Evolutionary conservation across 1,140 invertebrate species (phyloP), one percentile per base, ranked within the genome.

Genomic region (Drosophila trapezifrons): DNA sequence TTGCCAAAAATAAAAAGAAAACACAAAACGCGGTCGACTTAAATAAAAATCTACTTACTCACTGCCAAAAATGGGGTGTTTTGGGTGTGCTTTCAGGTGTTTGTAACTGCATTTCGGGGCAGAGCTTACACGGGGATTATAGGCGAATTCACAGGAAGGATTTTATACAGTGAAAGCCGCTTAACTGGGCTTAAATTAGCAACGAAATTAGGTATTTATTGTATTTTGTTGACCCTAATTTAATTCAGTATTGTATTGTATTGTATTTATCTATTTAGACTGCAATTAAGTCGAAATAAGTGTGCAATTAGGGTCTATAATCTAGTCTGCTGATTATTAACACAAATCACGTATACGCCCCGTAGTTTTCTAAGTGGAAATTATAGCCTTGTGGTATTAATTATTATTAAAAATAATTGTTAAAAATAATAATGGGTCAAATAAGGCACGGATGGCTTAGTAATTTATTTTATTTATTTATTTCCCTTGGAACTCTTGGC

Each of bases 1-100:
- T 64, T 66, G 10, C 17, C n/a, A 18, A 45, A 13, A 20, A 46
- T 20, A 9, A 54, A 51, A 17, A 32, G 37, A 15, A n/a, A 32
- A 22, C 27, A 42, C 18, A 38, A 18, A 73, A 42, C 17, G 12
- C 25, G 18, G 20, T 45, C 25, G 17, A 57, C 35, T 37, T 46
- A 64, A 64, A 75, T 80, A 43, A 72, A 76, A 72, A 58, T 66
- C 54, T n/a, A 76, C 63, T 52, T 47, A 76, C 49, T 40, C 58
- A 43, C 42, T 20, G 47, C 22, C 59, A 49, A 59, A 37, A 35
- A 52, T 20, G 12, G 49, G 2, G 20, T n/a, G 22, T 46, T 35
- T 7, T 37, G 12, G 22, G 10, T 18, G 15, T 40, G 35, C 37
- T 18, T 35, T 42, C 37, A 25, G 35, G 54, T 56, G 43, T 58